Percentiles rank a stretch among this genome's conserved stretches.
Evolutionary conservation across 2,888 invertebrate genomes (phyloP).

Genomic region (Spodoptera littoralis): DNA sequence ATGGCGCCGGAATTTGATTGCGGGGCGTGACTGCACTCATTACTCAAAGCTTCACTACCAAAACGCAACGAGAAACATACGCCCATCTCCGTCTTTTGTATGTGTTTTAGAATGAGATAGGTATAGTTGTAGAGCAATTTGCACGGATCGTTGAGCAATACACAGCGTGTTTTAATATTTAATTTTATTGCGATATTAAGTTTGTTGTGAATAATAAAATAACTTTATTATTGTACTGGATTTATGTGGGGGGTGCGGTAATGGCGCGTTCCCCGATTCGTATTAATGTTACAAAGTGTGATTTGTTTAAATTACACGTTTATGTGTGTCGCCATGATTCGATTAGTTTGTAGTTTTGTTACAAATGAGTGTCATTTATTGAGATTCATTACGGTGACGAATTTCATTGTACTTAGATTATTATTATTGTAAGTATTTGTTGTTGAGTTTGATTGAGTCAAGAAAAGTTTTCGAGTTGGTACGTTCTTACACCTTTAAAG

Average conservation of each 20-base stretch:
- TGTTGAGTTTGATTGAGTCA: background rate
- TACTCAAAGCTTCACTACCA: constrained; percentile 71
- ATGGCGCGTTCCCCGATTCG: constrained; percentile 69
- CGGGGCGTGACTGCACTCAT: constrained; percentile 84
- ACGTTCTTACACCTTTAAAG: too few species aligned
- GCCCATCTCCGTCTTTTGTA: constrained; percentile 63
- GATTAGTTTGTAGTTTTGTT: constrained; percentile 39
- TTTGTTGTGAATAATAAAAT: constrained; percentile 76
- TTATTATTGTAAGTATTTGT: constrained; percentile 12
- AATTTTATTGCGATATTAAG: constrained; percentile 83
- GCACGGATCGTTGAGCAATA: constrained; percentile 68
- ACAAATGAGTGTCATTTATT: constrained; percentile 31
- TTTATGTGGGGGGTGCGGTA: constrained; percentile 78
- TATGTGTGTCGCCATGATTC: constrained; percentile 39
- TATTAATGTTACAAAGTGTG: constrained; percentile 59
- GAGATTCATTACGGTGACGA: constrained; percentile 5
- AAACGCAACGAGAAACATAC: constrained; percentile 49
- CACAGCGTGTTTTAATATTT: constrained; percentile 84
- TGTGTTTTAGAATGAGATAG: constrained; percentile 53
- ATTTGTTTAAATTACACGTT: constrained; percentile 60
- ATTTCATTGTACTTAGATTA: background rate
- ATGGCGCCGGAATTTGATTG: constrained; percentile 76
- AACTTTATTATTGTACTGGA: constrained; percentile 79
- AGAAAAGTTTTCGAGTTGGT: too few species aligned
- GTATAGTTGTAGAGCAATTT: constrained; percentile 65